Percentiles rank a stretch among this genome's conserved stretches.
These are phyloP conservation scores for Botia almorhae DNA, from an alignment of 2,797 vertebrate species.

Conservation along the genomic window DNA sequence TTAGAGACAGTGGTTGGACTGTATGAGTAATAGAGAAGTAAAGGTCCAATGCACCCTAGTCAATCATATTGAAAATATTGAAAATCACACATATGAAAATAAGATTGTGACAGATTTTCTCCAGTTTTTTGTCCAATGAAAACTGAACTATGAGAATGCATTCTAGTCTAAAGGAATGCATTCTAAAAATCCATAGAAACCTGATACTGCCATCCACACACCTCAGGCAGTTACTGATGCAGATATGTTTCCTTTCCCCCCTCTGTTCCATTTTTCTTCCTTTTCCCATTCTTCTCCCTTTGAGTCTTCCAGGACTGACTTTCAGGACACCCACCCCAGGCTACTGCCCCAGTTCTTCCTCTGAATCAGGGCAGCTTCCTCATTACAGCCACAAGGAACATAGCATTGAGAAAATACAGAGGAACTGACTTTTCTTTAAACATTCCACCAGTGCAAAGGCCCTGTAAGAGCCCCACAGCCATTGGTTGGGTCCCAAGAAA, in stretches of 20 bases:
- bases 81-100: too few species aligned
- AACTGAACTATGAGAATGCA: too few species aligned
- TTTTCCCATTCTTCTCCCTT: not conserved
- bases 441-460: constrained; percentile 1
- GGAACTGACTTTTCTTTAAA: constrained; percentile 6
- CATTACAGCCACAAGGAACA: constrained; percentile 35
- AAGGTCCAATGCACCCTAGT: not conserved
- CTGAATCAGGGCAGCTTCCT: constrained; percentile 50
- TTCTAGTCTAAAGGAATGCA: too few species aligned
- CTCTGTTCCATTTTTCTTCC: constrained; percentile 8
- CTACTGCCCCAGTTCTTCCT: constrained; percentile 36
- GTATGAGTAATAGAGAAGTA: not conserved
- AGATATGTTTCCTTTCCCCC: constrained; percentile 4
- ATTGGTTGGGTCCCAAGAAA: not conserved
- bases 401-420: constrained; percentile 4
- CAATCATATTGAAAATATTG: too few species aligned
- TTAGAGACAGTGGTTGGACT: not conserved
- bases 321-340: constrained; percentile 17
- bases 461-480: constrained; percentile 1
- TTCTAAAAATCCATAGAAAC: not conserved
- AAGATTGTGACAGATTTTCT: too few species aligned
- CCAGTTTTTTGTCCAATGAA: too few species aligned
- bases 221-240: constrained; percentile 17
- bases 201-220: not conserved
- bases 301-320: not conserved